Percentiles rank a stretch among this genome's conserved stretches.
These are phyloP conservation scores for Masticophis lateralis DNA, from an alignment of 2,797 vertebrate species.

Conservation along the genomic window DNA sequence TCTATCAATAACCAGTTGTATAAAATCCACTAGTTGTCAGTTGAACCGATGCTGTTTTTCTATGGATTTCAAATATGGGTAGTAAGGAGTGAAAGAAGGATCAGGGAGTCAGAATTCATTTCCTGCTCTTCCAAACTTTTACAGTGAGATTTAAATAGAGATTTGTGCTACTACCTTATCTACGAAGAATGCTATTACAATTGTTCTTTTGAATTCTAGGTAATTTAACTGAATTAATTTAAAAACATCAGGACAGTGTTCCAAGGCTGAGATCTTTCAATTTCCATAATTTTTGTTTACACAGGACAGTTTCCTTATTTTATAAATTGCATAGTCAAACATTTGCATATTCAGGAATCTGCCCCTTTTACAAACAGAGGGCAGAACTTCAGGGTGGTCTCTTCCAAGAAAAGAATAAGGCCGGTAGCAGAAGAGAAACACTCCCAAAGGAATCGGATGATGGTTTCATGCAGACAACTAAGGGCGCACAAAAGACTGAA, in stretches of 20 bases:
- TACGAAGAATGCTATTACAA: not conserved
- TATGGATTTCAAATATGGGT: not conserved
- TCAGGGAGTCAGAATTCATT: not conserved
- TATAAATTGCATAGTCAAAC: not conserved
- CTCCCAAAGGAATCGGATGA: not conserved
- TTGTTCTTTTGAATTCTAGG: not conserved
- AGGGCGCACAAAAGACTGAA: not conserved
- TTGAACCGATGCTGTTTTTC: not conserved
- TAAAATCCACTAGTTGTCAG: not conserved
- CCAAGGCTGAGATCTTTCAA: not conserved
- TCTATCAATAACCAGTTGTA: not conserved
- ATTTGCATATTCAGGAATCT: not conserved
- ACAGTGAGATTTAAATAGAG: not conserved
- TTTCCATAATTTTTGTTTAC: not conserved
- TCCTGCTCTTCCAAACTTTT: not conserved
- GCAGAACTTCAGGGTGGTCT: conserved; percentile 1
- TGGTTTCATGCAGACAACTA: not conserved
- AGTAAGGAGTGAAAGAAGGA: not conserved
- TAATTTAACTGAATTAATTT: not conserved
- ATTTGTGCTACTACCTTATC: not conserved
- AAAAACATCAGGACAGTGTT: not conserved
- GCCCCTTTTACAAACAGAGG: not conserved
- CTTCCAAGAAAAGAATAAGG: conserved; percentile 1
- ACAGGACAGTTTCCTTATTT: not conserved
- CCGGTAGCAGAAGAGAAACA: not conserved